Evolutionary conservation across 2,797 vertebrate species (phyloP), one percentile per base, ranked within the genome.

Genomic region (Cichlasoma orientale): DNA sequence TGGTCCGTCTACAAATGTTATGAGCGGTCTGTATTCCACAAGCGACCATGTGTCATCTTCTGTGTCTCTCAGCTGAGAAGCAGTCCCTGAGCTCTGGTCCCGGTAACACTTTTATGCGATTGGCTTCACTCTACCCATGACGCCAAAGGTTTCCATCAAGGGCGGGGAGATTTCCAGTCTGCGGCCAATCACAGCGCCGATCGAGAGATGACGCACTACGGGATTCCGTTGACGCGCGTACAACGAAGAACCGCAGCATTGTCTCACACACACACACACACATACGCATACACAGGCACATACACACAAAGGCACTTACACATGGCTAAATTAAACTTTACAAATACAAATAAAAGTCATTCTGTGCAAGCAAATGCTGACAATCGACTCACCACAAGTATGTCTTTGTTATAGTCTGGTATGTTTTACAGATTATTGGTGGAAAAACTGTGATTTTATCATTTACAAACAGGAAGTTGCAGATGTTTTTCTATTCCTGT

Each of bases 221-320:
- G 97, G 97, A 97, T 97, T 98, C 97, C 97, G 97, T 96, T 98
- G 97, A 98, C 97, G 97, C 95, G 96, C 92, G 84, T 80, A 56
- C 53, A 63, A 75, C 61, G 54, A 88, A 87, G 90, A 93, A 92
- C 93, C 92, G 81, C 92, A 88, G 80, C 83, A 77, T 90, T 89
- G 88, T 90, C 47, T 76, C 78, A 19, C 59, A 18, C 73, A 56
- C 31, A 50, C 77, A 63, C 38, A 44, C 66, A 36, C 61, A 47
- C 56, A 36, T 10, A 36, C 36, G 11, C 9, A 10, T 7, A 33
- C 31, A 33, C 31, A 33, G 7, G 9, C 31, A 33, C 31, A 33
- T 7, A 33, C 7, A 33, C 7, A 7, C 7, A 33, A 1, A 29
- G 29, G 29, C 31, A 18, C 68, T 36, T 14, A 11, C 21, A 23